Evolutionary conservation across 2,797 vertebrate species (phyloP).

Genomic region (Hirundo rustica): DNA sequence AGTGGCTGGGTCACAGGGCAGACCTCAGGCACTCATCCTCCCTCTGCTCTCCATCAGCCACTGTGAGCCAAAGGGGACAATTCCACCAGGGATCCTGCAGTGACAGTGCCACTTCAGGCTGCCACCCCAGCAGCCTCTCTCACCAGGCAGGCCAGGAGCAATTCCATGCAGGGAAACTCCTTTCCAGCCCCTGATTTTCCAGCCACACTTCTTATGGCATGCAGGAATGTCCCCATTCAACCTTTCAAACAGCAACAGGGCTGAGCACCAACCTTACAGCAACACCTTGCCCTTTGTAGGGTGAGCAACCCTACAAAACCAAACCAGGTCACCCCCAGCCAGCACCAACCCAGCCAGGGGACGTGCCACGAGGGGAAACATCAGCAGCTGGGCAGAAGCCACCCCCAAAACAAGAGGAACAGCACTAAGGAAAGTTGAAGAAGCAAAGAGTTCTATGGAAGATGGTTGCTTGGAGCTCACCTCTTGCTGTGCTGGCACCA

Average conservation of each 20-base stretch:
- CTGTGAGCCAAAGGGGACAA: rapidly evolving
- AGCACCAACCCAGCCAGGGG: background rate
- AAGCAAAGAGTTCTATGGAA: background rate
- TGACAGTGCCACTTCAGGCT: background rate
- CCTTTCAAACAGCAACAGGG: background rate
- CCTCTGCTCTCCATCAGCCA: background rate
- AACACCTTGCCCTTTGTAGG: background rate
- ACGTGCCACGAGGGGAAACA: rapidly evolving
- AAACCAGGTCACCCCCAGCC: background rate
- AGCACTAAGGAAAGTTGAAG: background rate
- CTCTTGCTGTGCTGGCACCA: background rate
- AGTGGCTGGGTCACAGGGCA: background rate
- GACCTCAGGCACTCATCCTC: background rate
- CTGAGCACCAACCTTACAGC: background rate
- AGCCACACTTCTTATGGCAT: rapidly evolving
- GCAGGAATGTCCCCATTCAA: background rate
- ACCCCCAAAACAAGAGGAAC: rapidly evolving
- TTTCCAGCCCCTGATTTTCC: background rate
- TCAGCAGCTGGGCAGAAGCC: rapidly evolving
- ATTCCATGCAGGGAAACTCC: background rate
- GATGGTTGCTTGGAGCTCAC: background rate
- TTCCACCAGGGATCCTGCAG: background rate
- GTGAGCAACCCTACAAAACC: background rate
- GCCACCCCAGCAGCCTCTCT: background rate
- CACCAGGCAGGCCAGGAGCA: rapidly evolving